phyloP scores from a whole-genome alignment of 2,888 invertebrate genomes.

The Pimpla rufipes region DNA sequence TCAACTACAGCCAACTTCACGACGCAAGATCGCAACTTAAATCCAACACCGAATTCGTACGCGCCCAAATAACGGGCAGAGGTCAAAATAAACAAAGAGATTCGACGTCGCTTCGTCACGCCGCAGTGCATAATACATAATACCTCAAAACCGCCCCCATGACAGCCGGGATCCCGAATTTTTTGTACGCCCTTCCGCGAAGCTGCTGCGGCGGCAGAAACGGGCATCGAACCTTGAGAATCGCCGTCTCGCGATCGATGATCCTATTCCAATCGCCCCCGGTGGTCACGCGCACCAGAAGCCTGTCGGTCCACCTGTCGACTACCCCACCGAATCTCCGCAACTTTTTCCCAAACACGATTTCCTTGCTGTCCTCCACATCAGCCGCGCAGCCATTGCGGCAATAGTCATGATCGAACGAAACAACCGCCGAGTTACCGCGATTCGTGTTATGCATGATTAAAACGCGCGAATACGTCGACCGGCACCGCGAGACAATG shows the following conservation, averaged over 20 bases:
- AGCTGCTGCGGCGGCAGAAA: slow-evolving; percentile 71
- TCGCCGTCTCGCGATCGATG: slow-evolving; percentile 62
- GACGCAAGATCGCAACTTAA: not conserved
- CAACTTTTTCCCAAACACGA: slow-evolving; percentile 33
- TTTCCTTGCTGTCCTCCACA: not conserved
- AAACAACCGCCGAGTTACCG: not conserved
- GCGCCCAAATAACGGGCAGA: too few relatives aligned
- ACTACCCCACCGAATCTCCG: slow-evolving; percentile 35
- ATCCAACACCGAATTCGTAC: too few relatives aligned
- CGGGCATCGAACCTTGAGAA: slow-evolving; percentile 69
- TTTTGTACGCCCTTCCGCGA: slow-evolving; percentile 70
- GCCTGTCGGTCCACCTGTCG: slow-evolving; percentile 64
- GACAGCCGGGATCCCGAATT: slow-evolving; percentile 66
- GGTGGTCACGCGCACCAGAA: slow-evolving; percentile 38
- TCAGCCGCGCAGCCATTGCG: not conserved
- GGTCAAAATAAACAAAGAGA: too few relatives aligned
- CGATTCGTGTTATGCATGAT: slow-evolving; percentile 31
- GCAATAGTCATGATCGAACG: slow-evolving; percentile 56
- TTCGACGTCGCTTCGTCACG: too few relatives aligned
- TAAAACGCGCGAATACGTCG: not conserved
- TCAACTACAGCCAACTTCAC: not conserved
- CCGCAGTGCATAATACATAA: too few relatives aligned
- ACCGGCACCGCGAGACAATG: not conserved
- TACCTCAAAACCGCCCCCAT: slow-evolving; percentile 71
- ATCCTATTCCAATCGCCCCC: slow-evolving; percentile 57